Base-by-base conservation (phyloP, 1,140 invertebrate species). In the Sycophaga agraensis region DNA sequence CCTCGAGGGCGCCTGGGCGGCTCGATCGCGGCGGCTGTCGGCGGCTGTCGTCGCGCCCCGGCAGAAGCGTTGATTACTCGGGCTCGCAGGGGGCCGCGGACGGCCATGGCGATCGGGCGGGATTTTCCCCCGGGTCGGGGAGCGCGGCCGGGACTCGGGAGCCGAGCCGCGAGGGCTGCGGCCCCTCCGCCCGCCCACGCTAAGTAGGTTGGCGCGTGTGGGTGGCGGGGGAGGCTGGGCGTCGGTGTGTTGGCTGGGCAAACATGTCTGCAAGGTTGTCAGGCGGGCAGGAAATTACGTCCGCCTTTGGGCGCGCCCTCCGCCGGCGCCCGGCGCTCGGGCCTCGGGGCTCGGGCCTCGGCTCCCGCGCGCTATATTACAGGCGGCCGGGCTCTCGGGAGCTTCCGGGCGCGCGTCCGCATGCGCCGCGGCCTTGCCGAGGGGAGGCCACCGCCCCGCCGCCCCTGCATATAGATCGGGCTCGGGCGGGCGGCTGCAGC, bases 281-380 rank as follows among this genome's bases (percentile, higher is more conserved):
- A 78, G 77, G 76, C 75, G 75, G 78, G 74, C 79, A 79, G 79
- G 79, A 80, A 81, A 81, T 81, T 81, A 81, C 79, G 76, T 78
- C 73, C 75, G 79, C 79, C 76, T 81, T 80, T 79, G 77, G 77
- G 74, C 67, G 67, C 28, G 66, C 66, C 55, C 65, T 60, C n/a
- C 28, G 28, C 5, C 5, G 11, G 28, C 28, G 28, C 11, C 11
- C 4, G 4, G 4, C 28, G 28, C 28, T 31, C 28, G 4, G 5
- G 4, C 28, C 28, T 11, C 11, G 61, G 42, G 54, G n/a, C 66
- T 62, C 61, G 59, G 34, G 55, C 68, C 40, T 51, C 22, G 55
- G 17, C 59, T 2, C 48, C 11, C 17, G 28, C 63, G n/a, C 62
- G 24, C 14, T 60, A 53, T 60, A 60, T 60, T 60, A 39, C 58